Base-by-base conservation (phyloP, 2,888 invertebrate species). In the Harpalus rufipes region DNA sequence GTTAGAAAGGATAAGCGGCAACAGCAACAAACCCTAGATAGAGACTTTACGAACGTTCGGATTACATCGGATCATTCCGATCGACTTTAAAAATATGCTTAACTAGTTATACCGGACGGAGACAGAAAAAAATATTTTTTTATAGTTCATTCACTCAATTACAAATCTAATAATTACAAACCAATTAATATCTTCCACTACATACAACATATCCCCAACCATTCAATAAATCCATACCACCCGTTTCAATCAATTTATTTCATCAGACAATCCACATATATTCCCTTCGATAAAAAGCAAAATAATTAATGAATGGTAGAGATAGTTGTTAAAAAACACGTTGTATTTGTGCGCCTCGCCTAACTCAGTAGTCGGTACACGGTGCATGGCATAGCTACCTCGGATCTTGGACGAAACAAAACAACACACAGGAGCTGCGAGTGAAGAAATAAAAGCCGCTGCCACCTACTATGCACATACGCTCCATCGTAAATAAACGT, bases 401-500 rank as follows among this genome's bases (percentile, higher is more conserved):
- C 8, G 25, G 68, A 25, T 8, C 16, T 5, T 7, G 25, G 39
- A 25, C n/a, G 39, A 18, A 41, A 78, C 78, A 78, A 78, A 78
- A 78, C 78, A 78, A 78, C 56, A 58, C 58, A 78, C 78, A 78
- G 58, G 58, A 78, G 78, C 78, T 78, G 58, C 56, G 56, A 78
- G 56, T 56, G 78, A 78, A 78, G 78, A 78, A 78, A 78, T 78
- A 78, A 58, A 78, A 78, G 56, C 78, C 78, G 58, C 58, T 25
- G 58, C 78, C 78, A 78, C 78, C 78, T 78, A 78, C 78, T 78
- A 78, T 44, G 72, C 41, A 44, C 72, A 74, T 74, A 74, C 72
- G 44, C 44, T 6, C 41, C 44, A 41, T 74, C 72, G 72, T 74
- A 74, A 74, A 74, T 74, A 74, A 74, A 74, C 72, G 44, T 44